These are phyloP conservation scores for Takifugu ocellatus DNA, from an alignment of 2,797 vertebrate genomes.

Conservation along the genomic window DNA sequence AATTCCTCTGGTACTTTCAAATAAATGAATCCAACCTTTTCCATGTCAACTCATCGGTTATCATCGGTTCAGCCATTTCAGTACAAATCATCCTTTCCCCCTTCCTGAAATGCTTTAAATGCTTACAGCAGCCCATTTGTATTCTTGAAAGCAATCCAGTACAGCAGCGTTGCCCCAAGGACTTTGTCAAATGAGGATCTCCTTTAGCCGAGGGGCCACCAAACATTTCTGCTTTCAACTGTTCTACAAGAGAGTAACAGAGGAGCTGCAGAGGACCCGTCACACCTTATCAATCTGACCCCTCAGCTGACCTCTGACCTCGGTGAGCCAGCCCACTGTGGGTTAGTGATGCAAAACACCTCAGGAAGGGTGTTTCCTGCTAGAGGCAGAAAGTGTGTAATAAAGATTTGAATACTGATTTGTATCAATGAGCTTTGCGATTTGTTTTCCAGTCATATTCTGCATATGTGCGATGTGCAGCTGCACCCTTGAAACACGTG, in stretches of 20 bases:
- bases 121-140: conserved; percentile 4
- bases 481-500: no score
- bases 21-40: no score
- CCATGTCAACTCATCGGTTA: no score
- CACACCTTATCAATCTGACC: conserved; percentile 7
- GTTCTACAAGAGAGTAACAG: conserved; percentile 4
- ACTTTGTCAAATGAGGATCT: neutral
- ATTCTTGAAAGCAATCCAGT: conserved; percentile 4
- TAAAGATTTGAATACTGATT: conserved; percentile 6
- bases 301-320: conserved; percentile 5
- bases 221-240: conserved; percentile 13
- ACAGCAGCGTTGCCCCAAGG: conserved; percentile 6
- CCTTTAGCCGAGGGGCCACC: neutral
- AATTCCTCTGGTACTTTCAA: no score
- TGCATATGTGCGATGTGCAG: no score
- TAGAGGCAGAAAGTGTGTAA: no score
- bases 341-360: conserved; percentile 8
- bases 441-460: no score
- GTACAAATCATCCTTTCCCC: no score
- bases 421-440: conserved; percentile 4
- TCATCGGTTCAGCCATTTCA: no score
- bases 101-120: neutral
- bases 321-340: neutral
- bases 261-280: conserved; percentile 4
- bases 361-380: neutral